phyloP scores from a whole-genome alignment of 2,797 vertebrate genomes.

The Corythornis leucogaster region DNA sequence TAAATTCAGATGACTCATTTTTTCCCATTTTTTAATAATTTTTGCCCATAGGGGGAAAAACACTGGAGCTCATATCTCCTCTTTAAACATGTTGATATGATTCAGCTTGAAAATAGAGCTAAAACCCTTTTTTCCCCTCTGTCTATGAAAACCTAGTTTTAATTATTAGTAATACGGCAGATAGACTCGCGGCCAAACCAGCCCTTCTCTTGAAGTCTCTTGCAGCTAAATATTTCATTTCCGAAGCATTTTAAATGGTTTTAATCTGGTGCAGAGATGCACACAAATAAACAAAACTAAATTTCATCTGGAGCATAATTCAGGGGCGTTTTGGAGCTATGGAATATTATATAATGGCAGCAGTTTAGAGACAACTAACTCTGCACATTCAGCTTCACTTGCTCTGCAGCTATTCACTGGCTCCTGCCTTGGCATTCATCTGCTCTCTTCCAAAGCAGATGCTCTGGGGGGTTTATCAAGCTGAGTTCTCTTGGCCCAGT shows the following conservation, averaged over 20 bases:
- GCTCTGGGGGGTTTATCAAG: accelerated
- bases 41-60: constrained; percentile 21
- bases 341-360: neutral
- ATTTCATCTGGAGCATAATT: neutral
- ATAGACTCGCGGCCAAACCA: constrained; percentile 45
- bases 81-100: constrained; percentile 40
- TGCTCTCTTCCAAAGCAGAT: neutral
- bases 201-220: constrained; percentile 46
- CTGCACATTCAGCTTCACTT: neutral
- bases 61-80: constrained; percentile 9
- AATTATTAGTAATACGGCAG: constrained; percentile 66
- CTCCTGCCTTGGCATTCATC: accelerated
- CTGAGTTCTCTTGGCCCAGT: neutral
- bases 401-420: neutral
- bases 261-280: constrained; percentile 9
- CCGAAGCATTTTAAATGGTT: constrained; percentile 15
- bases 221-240: constrained; percentile 64
- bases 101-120: constrained; percentile 46
- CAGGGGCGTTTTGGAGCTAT: neutral
- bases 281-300: neutral
- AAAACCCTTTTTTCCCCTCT: neutral
- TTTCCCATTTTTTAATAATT: constrained; percentile 32
- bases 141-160: constrained; percentile 53
- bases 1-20: constrained; percentile 49
- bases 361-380: neutral